A percentile compares a stretch with the other conserved stretches of the same genome.
phyloP scores from a whole-genome alignment of 1,140 invertebrate species.

The Platyura marginata region DNA sequence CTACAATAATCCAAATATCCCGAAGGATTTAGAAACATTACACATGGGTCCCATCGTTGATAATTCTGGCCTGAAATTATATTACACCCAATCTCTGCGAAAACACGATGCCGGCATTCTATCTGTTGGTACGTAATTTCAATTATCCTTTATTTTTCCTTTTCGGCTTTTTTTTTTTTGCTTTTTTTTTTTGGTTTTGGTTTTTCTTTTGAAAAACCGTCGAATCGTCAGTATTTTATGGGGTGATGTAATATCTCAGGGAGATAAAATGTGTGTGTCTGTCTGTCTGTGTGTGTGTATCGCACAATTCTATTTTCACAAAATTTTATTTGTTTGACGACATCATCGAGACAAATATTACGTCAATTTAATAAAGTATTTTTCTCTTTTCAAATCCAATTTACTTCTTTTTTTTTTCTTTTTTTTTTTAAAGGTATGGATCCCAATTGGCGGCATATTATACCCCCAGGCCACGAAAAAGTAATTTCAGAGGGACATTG shows the following conservation, averaged over 20 bases:
- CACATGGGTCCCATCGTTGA: conserved; percentile 22
- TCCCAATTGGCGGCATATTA: conserved; percentile 44
- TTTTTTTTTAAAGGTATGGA: conserved; percentile 28
- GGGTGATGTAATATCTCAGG: no score
- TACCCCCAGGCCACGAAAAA: conserved; percentile 37
- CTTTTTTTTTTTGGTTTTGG: not conserved
- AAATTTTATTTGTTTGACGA: no score
- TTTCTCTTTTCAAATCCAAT: not conserved
- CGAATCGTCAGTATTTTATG: no score
- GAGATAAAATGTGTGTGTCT: no score
- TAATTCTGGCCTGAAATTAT: conserved; percentile 36
- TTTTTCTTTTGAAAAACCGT: no score
- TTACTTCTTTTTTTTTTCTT: not conserved
- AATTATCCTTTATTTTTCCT: not conserved
- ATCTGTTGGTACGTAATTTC: conserved; percentile 21
- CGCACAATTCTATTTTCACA: no score
- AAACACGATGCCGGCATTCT: conserved; percentile 37
- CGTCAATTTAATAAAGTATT: no score
- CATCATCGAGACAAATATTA: no score
- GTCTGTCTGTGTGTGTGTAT: no score
- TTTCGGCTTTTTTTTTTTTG: not conserved
- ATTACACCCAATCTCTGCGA: conserved; percentile 36
- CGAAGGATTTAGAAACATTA: conserved; percentile 5
- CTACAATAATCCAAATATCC: conserved; percentile 16
- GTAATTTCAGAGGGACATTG: conserved; percentile 43